Evolutionary conservation across 2,113 vertebrate genomes (phyloP).

Genomic region (Tragelaphus strepsiceros): DNA sequence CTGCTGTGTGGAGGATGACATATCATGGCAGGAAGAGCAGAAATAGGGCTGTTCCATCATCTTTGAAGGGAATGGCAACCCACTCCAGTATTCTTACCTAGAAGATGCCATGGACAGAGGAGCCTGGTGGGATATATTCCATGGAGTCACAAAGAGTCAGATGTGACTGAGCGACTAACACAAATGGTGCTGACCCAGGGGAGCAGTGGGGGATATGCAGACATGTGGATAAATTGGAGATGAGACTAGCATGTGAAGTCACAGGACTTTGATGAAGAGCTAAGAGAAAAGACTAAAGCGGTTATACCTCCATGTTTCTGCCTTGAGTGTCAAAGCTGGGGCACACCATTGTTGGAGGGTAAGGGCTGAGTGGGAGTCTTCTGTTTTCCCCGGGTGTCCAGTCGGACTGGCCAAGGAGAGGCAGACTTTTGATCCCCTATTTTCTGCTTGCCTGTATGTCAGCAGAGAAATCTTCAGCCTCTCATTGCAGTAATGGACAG

Average conservation of each 20-base stretch:
- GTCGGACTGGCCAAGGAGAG: background rate
- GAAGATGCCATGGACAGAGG: background rate
- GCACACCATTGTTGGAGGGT: background rate
- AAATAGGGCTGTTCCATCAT: background rate
- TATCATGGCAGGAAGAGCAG: background rate
- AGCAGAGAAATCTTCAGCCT: background rate
- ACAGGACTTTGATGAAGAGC: background rate
- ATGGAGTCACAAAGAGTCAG: background rate
- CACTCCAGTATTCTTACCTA: background rate
- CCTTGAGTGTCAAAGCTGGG: background rate
- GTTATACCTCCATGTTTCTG: background rate
- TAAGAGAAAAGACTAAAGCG: background rate
- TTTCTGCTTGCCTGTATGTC: background rate
- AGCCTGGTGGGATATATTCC: background rate
- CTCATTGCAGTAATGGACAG: background rate
- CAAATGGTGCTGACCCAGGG: background rate
- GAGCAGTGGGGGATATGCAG: background rate
- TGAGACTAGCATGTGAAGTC: background rate
- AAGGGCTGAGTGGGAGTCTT: background rate
- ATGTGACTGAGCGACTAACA: background rate
- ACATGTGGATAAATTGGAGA: background rate
- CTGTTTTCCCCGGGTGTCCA: background rate
- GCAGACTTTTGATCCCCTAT: background rate
- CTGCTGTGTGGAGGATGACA: background rate
- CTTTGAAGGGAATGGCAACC: background rate